Evolutionary conservation across 1,140 invertebrate genomes (phyloP).

Genomic region (Physella acuta): DNA sequence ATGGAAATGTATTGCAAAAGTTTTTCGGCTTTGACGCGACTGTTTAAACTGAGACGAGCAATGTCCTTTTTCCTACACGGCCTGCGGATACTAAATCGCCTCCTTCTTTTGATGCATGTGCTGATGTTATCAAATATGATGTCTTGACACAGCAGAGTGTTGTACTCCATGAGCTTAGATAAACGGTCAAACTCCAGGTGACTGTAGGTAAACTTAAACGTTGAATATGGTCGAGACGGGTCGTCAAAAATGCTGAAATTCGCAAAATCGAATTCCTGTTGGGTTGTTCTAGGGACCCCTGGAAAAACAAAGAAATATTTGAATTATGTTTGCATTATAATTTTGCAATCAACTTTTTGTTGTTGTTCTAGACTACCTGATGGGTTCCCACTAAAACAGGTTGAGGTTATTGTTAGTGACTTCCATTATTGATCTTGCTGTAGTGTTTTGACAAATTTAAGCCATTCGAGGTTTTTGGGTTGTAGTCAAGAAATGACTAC

Average conservation of each 20-base stretch:
- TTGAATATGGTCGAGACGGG: slow-evolving; percentile 58
- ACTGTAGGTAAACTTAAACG: slow-evolving; percentile 61
- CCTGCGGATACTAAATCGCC: slow-evolving; percentile 32
- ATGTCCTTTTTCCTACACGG: slow-evolving; percentile 45
- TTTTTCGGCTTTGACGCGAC: slow-evolving; percentile 32
- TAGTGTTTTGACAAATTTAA: too few relatives aligned
- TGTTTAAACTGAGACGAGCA: slow-evolving; percentile 33
- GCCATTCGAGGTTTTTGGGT: too few relatives aligned
- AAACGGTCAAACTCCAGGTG: slow-evolving; percentile 58
- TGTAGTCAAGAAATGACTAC: too few relatives aligned
- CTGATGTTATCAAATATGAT: slow-evolving; percentile 45
- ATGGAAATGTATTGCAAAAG: slow-evolving; percentile 37
- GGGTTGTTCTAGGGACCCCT: slow-evolving; percentile 52
- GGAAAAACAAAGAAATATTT: slow-evolving; percentile 7
- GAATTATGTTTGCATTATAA: too few relatives aligned
- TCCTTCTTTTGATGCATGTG: slow-evolving; percentile 31
- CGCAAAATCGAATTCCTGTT: slow-evolving; percentile 60
- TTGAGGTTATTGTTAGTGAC: too few relatives aligned
- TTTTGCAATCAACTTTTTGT: too few relatives aligned
- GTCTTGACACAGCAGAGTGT: slow-evolving; percentile 55
- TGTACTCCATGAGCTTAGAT: slow-evolving; percentile 60
- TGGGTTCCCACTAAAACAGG: too few relatives aligned
- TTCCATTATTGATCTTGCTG: too few relatives aligned
- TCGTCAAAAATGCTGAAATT: slow-evolving; percentile 62
- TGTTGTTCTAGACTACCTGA: too few relatives aligned